phyloP scores from a whole-genome alignment of 2,888 invertebrate species.

The Xylota segnis region DNA sequence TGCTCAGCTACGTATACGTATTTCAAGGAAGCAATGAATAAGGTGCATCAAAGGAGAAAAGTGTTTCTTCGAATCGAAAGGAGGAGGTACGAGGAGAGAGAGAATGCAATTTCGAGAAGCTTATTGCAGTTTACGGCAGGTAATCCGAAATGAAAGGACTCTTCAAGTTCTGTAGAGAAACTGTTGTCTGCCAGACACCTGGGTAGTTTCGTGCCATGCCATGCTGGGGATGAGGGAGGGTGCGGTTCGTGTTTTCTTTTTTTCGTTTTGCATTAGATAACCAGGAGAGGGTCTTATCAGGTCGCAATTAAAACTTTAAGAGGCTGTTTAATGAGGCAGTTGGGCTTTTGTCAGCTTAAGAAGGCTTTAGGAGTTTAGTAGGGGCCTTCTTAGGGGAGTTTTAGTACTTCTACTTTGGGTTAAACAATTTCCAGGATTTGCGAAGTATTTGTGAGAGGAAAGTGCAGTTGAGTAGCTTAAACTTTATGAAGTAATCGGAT shows the following conservation, averaged over 20 bases:
- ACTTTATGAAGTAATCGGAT: too few species aligned
- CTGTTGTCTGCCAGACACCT: conserved; percentile 40
- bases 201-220: background rate
- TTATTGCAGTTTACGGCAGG: conserved; percentile 58
- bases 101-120: conserved; percentile 43
- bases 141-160: conserved; percentile 42
- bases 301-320: conserved; percentile 58
- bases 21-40: conserved; percentile 25
- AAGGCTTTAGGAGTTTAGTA: background rate
- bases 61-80: conserved; percentile 2
- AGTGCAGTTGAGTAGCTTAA: background rate
- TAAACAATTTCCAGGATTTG: background rate
- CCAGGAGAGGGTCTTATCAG: conserved; percentile 10
- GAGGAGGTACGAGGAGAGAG: background rate
- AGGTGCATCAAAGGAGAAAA: conserved; percentile 37
- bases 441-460: background rate
- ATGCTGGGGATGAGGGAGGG: background rate
- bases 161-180: conserved; percentile 43
- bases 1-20: background rate
- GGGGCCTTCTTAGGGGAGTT: background rate
- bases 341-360: conserved; percentile 29
- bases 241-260: background rate
- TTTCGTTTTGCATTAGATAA: conserved; percentile 1
- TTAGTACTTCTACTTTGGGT: background rate
- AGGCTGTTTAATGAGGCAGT: conserved; percentile 29